These are phyloP conservation scores for Thymelicus sylvestris DNA, from an alignment of 2,888 invertebrate species.

Conservation along the genomic window DNA sequence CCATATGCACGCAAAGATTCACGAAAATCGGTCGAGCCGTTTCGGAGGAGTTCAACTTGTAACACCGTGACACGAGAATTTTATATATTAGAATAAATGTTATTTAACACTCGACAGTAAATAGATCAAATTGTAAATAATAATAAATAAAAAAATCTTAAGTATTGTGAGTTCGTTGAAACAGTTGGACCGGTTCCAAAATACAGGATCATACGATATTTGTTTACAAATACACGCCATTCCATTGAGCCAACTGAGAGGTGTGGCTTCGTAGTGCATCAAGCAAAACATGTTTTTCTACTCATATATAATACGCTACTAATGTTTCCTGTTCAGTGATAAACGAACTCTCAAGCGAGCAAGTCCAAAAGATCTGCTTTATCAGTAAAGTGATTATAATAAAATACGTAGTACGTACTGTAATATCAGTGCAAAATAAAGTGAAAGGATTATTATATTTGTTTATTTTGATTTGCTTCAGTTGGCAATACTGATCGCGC, in stretches of 20 bases:
- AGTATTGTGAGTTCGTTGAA: conserved; percentile 35
- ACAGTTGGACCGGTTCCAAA: conserved; percentile 57
- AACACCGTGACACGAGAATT: too few relatives aligned
- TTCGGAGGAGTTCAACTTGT: too few relatives aligned
- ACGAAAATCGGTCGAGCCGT: too few relatives aligned
- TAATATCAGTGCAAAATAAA: conserved; percentile 33
- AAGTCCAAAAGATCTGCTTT: conserved; percentile 35
- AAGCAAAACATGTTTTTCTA: conserved; percentile 70
- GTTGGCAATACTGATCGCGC: conserved; percentile 68
- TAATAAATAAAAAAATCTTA: not conserved
- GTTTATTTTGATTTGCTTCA: conserved; percentile 58
- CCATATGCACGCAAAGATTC: too few relatives aligned
- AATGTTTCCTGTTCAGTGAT: conserved; percentile 45
- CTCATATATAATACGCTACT: conserved; percentile 56
- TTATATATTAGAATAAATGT: too few relatives aligned
- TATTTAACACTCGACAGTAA: too few relatives aligned
- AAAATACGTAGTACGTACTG: not conserved
- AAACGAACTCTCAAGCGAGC: conserved; percentile 44
- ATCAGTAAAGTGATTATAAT: conserved; percentile 22
- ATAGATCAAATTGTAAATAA: too few relatives aligned
- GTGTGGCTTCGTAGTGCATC: conserved; percentile 54
- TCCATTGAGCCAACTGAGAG: conserved; percentile 58
- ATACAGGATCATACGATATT: conserved; percentile 67
- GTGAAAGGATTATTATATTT: conserved; percentile 41
- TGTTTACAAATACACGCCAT: conserved; percentile 60